Conservation (phyloP, 2,113 vertebrate species). For the Phaethon lepturus region DNA sequence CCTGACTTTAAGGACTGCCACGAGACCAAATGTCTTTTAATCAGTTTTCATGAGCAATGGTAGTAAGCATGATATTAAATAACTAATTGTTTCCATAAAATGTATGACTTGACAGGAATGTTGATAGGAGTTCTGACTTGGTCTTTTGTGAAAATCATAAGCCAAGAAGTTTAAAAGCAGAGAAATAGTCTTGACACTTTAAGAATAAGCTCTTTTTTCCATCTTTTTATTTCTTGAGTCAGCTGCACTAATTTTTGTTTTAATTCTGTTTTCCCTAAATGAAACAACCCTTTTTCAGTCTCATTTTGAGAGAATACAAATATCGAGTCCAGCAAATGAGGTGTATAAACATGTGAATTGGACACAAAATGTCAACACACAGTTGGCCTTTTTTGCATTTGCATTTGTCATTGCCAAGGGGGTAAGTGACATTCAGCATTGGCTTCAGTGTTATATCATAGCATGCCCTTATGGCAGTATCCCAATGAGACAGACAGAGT, state of each 20-base stretch:
- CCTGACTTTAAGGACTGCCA: background rate
- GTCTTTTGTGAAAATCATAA: background rate
- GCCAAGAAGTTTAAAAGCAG: background rate
- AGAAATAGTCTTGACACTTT: background rate
- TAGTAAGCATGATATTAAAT: background rate
- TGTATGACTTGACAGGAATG: background rate
- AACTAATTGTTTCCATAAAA: background rate
- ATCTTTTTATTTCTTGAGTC: background rate
- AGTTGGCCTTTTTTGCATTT: conserved; percentile 1
- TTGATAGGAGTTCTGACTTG: background rate
- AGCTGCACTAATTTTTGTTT: background rate
- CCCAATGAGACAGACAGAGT: background rate
- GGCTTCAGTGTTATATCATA: background rate
- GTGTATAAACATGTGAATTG: background rate
- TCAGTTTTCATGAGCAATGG: background rate
- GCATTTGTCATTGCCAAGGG: background rate
- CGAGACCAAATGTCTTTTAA: background rate
- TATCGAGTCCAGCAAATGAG: background rate
- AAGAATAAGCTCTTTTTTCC: background rate
- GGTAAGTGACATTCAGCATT: background rate
- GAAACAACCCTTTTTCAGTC: background rate
- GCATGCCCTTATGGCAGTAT: background rate
- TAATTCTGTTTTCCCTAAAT: background rate
- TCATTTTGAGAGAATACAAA: background rate
- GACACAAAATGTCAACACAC: conserved; percentile 13